Base-by-base conservation (phyloP, 2,888 invertebrate species). In the Epirrhoe tristata region DNA sequence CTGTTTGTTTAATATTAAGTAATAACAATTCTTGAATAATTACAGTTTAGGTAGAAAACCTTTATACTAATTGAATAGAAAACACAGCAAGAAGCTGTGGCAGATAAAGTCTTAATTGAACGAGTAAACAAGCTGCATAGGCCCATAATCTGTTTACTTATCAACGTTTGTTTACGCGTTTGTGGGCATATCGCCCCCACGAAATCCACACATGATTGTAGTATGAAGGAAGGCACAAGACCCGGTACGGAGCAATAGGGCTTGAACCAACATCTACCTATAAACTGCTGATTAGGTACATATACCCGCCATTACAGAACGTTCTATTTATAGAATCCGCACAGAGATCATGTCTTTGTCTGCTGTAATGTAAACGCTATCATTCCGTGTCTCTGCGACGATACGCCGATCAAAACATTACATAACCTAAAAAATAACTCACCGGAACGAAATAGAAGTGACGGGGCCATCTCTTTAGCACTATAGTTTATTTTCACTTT, bases 291-390 rank as follows among this genome's bases (percentile, higher is more conserved):
- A 91, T 91, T 92, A 93, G 88, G 58, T 63, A 53, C 46, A 51
- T 58, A 16, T 55, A 64, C 58, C 86, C 85, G 84, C 88, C 89
- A 89, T 90, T 87, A 89, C 89, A 80, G 82, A 77, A 75, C 76
- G 77, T 78, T 85, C 89, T 93, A 93, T 93, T 91, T 91, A 82
- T 93, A 93, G 93, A 91, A 84, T 87, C 84, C 81, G 85, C 84
- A 87, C 89, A 87, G 85, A 92, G 92, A 93, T 90, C 93, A 90
- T 88, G 88, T 88, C 93, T 91, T 91, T 91, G 91, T 92, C 87
- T 89, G 87, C 81, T 84, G 81, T 88, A 90, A 87, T 89, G 85
- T 88, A 88, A 90, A 88, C 85, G 84, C 82, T 87, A 87, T 86
- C 82, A 86, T 85, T 77, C 81, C 74, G 74, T 74, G 76, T 79